A percentile compares a stretch with the other conserved stretches of the same genome.
These are phyloP conservation scores for Acronicta aceris DNA, from an alignment of 2,888 invertebrate species.

Conservation along the genomic window DNA sequence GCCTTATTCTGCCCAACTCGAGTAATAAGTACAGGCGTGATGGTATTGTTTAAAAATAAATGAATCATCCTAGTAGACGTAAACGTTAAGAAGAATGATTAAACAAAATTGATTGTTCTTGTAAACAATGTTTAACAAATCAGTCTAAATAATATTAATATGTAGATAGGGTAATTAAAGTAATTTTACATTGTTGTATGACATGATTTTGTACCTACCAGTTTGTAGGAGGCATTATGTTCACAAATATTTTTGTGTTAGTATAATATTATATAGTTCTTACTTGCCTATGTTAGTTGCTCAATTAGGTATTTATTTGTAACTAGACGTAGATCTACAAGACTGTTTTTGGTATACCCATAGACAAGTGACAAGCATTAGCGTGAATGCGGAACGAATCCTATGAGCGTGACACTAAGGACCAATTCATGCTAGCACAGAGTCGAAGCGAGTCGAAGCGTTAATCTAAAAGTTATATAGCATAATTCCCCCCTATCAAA, in stretches of 20 bases:
- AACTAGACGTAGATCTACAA: conserved; percentile 42
- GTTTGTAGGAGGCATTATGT: conserved; percentile 65
- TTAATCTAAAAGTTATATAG: no score
- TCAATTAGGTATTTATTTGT: conserved; percentile 70
- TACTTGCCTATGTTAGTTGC: conserved; percentile 62
- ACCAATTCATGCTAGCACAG: no score
- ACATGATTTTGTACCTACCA: conserved; percentile 71
- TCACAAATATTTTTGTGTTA: conserved; percentile 65
- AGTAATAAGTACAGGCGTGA: no score
- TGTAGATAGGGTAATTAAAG: conserved; percentile 19
- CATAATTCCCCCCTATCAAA: no score
- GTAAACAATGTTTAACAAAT: conserved; percentile 12
- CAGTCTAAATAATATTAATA: conserved; percentile 6
- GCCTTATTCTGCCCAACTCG: no score
- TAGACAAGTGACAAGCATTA: no score
- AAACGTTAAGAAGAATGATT: no score
- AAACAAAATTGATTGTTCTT: neutral
- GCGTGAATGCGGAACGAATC: no score
- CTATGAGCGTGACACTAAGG: no score
- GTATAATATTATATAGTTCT: conserved; percentile 12
- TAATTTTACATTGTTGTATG: conserved; percentile 41
- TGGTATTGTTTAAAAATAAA: no score
- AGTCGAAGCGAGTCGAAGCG: no score
- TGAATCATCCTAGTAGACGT: no score
- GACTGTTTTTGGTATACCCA: neutral